These are phyloP conservation scores for Rhodophaea formosa DNA, from an alignment of 2,888 invertebrate species.

Conservation along the genomic window DNA sequence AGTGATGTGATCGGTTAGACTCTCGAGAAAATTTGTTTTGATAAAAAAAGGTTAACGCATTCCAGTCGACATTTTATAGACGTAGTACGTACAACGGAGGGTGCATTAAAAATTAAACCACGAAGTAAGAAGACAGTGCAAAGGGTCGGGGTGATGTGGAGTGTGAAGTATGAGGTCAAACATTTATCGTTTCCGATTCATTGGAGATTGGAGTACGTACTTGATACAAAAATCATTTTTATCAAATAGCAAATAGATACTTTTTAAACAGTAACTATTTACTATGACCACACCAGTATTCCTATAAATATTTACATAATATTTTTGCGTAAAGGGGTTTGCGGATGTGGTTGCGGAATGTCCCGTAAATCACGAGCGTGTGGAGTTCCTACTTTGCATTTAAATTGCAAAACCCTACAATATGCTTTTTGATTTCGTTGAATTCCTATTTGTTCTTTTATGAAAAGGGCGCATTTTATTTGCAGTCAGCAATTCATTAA, in stretches of 20 bases:
- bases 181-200: not conserved
- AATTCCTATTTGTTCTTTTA: not conserved
- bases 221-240: not conserved
- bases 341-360: constrained; percentile 18
- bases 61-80: not conserved
- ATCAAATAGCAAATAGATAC: no score
- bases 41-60: not conserved
- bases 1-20: constrained; percentile 10
- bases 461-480: not conserved
- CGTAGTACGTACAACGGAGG: not conserved
- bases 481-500: not conserved
- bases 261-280: no score
- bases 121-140: not conserved
- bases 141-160: not conserved
- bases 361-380: constrained; percentile 25
- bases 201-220: not conserved
- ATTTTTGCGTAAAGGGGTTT: not conserved
- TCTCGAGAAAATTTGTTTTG: not conserved
- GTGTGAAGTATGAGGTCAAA: not conserved
- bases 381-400: constrained; percentile 27
- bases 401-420: constrained; percentile 23
- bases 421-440: not conserved
- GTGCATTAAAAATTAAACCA: constrained; percentile 8
- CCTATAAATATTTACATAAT: not conserved
- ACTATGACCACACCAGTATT: no score